Base-by-base conservation (phyloP, 2,888 invertebrate genomes). In the Lithophane ornitopus region DNA sequence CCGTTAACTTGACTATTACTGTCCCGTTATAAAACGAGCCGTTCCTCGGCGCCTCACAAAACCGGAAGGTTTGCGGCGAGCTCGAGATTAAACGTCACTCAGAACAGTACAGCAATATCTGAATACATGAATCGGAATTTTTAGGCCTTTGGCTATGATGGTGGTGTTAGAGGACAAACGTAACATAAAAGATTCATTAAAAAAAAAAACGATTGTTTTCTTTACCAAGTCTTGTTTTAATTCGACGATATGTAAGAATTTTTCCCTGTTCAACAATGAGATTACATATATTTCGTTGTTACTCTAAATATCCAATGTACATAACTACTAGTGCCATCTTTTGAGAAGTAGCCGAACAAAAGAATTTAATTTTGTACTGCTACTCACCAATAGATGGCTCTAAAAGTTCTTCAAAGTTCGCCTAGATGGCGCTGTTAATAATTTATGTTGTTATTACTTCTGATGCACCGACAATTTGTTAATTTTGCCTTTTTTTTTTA, bases 1-100 rank as follows among this genome's bases (percentile, higher is more conserved):
- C 89, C 84, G 88, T 88, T 89, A 83, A 63, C 41, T 80, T 80
- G 56, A 69, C 78, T 80, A 76, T 86, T 76, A 74, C 28, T 41
- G 74, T 84, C 76, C 84, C 84, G 81, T 85, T 89, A 86, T 72
- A 68, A 80, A 84, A 85, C 78, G 70, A 78, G 66, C 66, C 63
- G 62, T 59, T 80, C 70, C 70, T 75, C 78, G 39, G 41, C 52
- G 28, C 14, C 46, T 62, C 66, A 49, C 34, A 3, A 46, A 73
- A 72, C 68, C 78, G 78, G 70, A 82, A 76, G 78, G 77, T 73
- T 80, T 52, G 67, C 28, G 65, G 68, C 65, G 11, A 54, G 14
- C 28, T 41, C 3, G 14, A 66, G 39, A 69, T 68, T 69, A 52
- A 76, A 74, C 67, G 72, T 56, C 80, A 72, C 26, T 67, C 4